A percentile compares a stretch with the other conserved stretches of the same genome.
These are phyloP conservation scores for Tubulanus polymorphus DNA, from an alignment of 2,888 invertebrate genomes.

Conservation along the genomic window DNA sequence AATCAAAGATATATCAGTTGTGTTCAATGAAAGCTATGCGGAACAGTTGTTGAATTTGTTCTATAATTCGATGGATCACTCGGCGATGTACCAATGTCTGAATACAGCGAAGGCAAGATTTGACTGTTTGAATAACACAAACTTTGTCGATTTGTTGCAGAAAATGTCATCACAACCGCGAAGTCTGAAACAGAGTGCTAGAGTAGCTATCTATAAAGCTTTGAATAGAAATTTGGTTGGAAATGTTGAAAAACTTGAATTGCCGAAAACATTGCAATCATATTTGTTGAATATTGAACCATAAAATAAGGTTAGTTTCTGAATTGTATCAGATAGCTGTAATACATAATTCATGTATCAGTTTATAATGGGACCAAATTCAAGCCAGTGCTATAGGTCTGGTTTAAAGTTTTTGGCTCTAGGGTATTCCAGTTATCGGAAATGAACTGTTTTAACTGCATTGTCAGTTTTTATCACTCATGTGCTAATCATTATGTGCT, in stretches of 20 bases:
- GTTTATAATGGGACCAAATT: no score
- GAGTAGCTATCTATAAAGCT: conserved; percentile 67
- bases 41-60: conserved; percentile 63
- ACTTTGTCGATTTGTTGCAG: conserved; percentile 57
- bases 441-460: no score
- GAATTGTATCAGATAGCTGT: no score
- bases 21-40: conserved; percentile 63
- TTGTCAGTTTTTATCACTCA: no score
- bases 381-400: no score
- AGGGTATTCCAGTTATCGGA: no score
- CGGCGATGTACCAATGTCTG: conserved; percentile 66
- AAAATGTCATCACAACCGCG: conserved; percentile 65
- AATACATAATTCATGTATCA: no score
- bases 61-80: conserved; percentile 63
- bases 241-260: conserved; percentile 64
- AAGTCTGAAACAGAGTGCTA: conserved; percentile 68
- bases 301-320: no score
- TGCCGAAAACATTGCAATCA: conserved; percentile 67
- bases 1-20: conserved; percentile 61
- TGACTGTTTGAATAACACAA: conserved; percentile 5
- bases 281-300: conserved; percentile 60
- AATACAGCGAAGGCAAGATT: conserved; percentile 59
- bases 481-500: no score
- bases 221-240: conserved; percentile 64
- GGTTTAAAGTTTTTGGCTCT: no score